A percentile compares a stretch with the other conserved stretches of the same genome.
These are phyloP conservation scores for Helicorthomorpha holstii DNA, from an alignment of 1,140 invertebrate genomes.

Conservation along the genomic window DNA sequence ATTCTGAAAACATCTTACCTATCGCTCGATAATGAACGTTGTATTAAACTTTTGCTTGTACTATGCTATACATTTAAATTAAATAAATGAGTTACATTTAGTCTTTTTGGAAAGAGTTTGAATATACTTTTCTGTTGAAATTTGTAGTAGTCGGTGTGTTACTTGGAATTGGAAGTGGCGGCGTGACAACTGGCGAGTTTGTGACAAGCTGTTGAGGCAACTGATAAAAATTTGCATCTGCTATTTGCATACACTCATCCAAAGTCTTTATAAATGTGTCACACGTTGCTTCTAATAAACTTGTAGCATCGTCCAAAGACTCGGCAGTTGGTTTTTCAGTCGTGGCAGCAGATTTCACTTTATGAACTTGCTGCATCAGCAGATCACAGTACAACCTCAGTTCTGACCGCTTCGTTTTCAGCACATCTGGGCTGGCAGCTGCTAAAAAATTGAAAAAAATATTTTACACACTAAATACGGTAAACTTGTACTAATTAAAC, in stretches of 20 bases:
- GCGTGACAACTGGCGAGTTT: conserved; percentile 16
- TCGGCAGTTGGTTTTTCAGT: conserved; percentile 36
- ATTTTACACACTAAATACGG: not conserved
- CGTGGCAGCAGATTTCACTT: conserved; percentile 46
- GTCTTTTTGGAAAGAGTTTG: too few species aligned
- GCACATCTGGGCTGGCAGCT: conserved; percentile 24
- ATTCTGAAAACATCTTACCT: too few species aligned
- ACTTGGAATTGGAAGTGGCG: conserved; percentile 9
- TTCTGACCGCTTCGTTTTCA: conserved; percentile 60
- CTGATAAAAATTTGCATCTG: conserved; percentile 33
- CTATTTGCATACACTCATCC: conserved; percentile 57
- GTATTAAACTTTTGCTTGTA: too few species aligned
- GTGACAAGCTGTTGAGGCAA: conserved; percentile 18
- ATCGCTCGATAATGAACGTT: too few species aligned
- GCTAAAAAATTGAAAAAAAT: not conserved
- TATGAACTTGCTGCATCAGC: conserved; percentile 67
- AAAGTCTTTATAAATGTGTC: conserved; percentile 65
- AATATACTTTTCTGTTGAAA: not conserved
- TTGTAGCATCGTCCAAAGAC: conserved; percentile 58
- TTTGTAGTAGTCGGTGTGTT: not conserved
- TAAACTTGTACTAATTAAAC: too few species aligned
- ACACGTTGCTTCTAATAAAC: conserved; percentile 53
- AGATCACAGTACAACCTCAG: conserved; percentile 60
- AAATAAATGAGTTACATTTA: too few species aligned
- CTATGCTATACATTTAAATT: too few species aligned